Evolutionary conservation across 2,797 vertebrate genomes (phyloP), one percentile per base, ranked within the genome.

Genomic region (Oryzias sinensis): DNA sequence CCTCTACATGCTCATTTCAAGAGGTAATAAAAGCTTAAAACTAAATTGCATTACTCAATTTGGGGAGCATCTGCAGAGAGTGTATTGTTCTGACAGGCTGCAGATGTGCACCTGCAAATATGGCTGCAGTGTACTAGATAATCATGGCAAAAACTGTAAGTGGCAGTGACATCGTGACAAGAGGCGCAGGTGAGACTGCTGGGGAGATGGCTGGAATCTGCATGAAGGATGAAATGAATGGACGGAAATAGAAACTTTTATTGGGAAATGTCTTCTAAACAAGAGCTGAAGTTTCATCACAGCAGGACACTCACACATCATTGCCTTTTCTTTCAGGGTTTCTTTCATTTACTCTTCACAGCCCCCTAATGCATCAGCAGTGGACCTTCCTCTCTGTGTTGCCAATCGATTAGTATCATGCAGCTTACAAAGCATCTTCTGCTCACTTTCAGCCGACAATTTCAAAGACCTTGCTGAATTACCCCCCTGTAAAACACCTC

Each of bases 31-130:
- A 86, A 79, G 71, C 62, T 64, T 77, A 74, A 59, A 72, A 76
- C 65, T 61, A 85, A 88, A 91, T 87, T 87, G 83, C 81, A 80
- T 91, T 86, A 87, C 74, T 82, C 72, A 82, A 82, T 86, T 79
- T 84, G 79, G 70, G 42, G 33, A 18, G 53, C 59, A 75, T 81
- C 83, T 85, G 70, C 69, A 20, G 84, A 81, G 86, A 86, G 70
- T 77, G 66, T 73, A 59, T 83, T 81, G 80, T 86, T 90, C 75
- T 90, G 90, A 92, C 73, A 67, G 74, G 73, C 67, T 77, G 84
- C 88, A 89, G 88, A 88, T 87, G 90, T 77, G 85, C 83, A 84
- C 84, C 78, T 83, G 72, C 70, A 82, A 77, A 84, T 65, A 56
- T 52, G 71, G 62, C 72, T 62, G 65, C 66, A 68, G 70, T 78